A percentile compares a stretch with the other conserved stretches of the same genome.
Evolutionary conservation across 2,888 invertebrate genomes (phyloP).

Genomic region (Spilarctia lutea): DNA sequence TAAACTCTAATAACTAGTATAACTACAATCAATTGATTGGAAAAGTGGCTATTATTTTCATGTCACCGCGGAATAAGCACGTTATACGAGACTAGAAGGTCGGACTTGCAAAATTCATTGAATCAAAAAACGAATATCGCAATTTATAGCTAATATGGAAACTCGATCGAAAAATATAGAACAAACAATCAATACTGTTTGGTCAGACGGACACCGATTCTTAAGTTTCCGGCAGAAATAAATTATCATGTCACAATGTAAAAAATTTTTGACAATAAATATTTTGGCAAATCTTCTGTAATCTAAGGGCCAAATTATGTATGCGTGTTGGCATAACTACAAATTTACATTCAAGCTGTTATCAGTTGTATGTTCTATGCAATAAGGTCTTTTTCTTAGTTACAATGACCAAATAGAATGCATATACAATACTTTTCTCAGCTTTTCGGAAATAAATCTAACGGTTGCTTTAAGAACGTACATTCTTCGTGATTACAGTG

Average conservation of each 20-base stretch:
- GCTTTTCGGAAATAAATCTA: conserved; percentile 16
- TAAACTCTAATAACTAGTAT: background rate
- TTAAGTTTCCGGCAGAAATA: background rate
- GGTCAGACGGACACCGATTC: background rate
- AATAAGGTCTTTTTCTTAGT: background rate
- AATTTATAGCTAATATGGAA: background rate
- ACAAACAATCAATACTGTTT: background rate
- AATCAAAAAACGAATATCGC: background rate
- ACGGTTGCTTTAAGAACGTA: conserved; percentile 10
- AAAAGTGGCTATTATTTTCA: background rate
- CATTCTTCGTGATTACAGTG: conserved; percentile 29
- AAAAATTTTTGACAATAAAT: background rate
- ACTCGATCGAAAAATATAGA: background rate
- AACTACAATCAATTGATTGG: background rate
- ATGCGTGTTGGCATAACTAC: background rate
- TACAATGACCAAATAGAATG: background rate
- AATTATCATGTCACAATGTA: background rate
- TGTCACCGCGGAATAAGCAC: background rate
- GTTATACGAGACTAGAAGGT: background rate
- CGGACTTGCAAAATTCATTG: background rate
- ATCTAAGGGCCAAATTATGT: no score
- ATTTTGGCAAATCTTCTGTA: background rate
- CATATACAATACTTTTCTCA: background rate
- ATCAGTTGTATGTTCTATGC: background rate
- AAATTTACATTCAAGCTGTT: background rate